Evolutionary conservation across 2,888 invertebrate genomes (phyloP).

Genomic region (Pollenia angustigena): DNA sequence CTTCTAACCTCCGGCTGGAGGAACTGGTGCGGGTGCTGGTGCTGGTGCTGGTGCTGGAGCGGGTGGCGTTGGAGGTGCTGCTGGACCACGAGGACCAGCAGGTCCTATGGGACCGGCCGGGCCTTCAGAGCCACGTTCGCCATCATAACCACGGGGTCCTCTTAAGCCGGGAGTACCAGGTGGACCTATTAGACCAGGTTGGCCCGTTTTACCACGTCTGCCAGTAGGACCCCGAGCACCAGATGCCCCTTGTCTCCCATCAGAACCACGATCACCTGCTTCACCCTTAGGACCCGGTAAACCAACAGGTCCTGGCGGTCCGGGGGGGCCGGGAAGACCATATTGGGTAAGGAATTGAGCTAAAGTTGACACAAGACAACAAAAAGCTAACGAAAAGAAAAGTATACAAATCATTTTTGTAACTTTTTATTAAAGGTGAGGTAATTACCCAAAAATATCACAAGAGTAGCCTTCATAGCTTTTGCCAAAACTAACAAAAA

Average conservation of each 20-base stretch:
- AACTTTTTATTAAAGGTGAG: neutral
- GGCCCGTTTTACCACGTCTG: slow-evolving; percentile 49
- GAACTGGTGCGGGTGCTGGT: neutral
- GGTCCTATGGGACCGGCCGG: slow-evolving; percentile 68
- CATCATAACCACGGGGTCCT: slow-evolving; percentile 73
- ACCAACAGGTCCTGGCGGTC: slow-evolving; percentile 72
- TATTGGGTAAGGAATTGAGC: slow-evolving; percentile 24
- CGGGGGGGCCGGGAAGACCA: slow-evolving; percentile 66
- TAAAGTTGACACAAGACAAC: slow-evolving; percentile 1
- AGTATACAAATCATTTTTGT: neutral
- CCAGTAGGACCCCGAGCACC: slow-evolving; percentile 69
- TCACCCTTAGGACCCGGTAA: slow-evolving; percentile 62
- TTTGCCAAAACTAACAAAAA: neutral
- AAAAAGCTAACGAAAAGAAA: slow-evolving; percentile 18
- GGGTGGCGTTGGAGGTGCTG: slow-evolving; percentile 7
- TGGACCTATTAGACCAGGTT: slow-evolving; percentile 70
- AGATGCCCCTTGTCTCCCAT: slow-evolving; percentile 64
- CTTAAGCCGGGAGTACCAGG: slow-evolving; percentile 59
- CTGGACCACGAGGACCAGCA: slow-evolving; percentile 49
- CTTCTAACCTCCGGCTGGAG: too few species aligned
- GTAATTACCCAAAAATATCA: slow-evolving; percentile 4
- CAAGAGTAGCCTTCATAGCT: slow-evolving; percentile 10
- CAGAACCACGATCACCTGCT: slow-evolving; percentile 71
- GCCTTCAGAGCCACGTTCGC: slow-evolving; percentile 72
- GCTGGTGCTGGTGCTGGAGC: slow-evolving; percentile 3